Percentiles rank a stretch among this genome's conserved stretches.
phyloP scores from a whole-genome alignment of 1,140 invertebrate species.

The Heliconius hewitsoni region DNA sequence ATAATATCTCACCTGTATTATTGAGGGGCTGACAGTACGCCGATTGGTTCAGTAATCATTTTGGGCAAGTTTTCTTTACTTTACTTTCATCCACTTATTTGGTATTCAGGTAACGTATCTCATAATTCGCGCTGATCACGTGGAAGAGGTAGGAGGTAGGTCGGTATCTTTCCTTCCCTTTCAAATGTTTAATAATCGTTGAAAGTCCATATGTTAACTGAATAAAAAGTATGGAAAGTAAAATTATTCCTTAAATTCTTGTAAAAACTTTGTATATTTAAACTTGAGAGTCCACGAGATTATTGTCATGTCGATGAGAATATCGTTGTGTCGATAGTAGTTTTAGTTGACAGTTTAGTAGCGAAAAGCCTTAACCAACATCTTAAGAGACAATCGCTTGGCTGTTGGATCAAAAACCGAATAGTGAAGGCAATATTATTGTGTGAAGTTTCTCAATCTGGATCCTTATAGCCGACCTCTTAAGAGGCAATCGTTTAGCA shows the following conservation, averaged over 20 bases:
- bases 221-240: neutral
- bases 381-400: too few species aligned
- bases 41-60: slow-evolving; percentile 31
- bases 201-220: neutral
- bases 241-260: neutral
- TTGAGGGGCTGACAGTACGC: slow-evolving; percentile 25
- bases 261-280: too few species aligned
- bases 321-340: too few species aligned
- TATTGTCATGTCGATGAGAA: too few species aligned
- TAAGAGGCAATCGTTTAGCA: too few species aligned
- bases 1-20: slow-evolving; percentile 21
- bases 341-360: too few species aligned
- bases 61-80: slow-evolving; percentile 16
- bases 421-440: too few species aligned
- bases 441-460: too few species aligned
- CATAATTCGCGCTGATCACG: slow-evolving; percentile 18
- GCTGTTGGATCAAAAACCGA: too few species aligned
- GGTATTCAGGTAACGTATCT: slow-evolving; percentile 16
- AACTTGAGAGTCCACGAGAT: too few species aligned
- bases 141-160: slow-evolving; percentile 20
- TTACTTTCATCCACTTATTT: slow-evolving; percentile 16
- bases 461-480: too few species aligned
- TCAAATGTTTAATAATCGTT: slow-evolving; percentile 19
- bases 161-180: slow-evolving; percentile 23
- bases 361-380: too few species aligned